Percentiles rank a stretch among this genome's conserved stretches.
These are phyloP conservation scores for Apotomis capreana DNA, from an alignment of 2,888 invertebrate species.

Conservation along the genomic window DNA sequence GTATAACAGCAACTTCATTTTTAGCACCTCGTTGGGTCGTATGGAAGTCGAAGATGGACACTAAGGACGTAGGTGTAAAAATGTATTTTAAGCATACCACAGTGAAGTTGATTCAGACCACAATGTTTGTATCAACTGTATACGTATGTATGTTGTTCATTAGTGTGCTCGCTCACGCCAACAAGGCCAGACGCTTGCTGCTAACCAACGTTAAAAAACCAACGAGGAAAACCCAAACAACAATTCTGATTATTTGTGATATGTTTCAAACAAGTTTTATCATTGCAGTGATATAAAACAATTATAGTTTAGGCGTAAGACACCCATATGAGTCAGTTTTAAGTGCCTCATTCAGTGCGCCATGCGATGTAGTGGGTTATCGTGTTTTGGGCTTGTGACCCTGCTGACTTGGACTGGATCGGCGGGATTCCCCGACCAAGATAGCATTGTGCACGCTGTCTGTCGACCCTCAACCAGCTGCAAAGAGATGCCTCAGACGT, in stretches of 20 bases:
- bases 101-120: not conserved
- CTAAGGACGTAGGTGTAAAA: too few species aligned
- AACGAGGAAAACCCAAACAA: conserved; percentile 16
- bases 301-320: not conserved
- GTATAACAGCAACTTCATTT: too few species aligned
- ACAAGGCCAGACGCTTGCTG: not conserved
- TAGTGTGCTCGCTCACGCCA: conserved; percentile 7
- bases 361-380: not conserved
- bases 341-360: not conserved
- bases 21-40: too few species aligned
- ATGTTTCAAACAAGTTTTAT: not conserved
- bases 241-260: not conserved
- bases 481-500: not conserved
- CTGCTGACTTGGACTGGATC: not conserved
- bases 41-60: too few species aligned
- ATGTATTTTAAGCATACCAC: not conserved
- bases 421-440: not conserved
- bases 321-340: not conserved
- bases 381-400: not conserved
- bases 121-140: not conserved
- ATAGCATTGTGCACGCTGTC: not conserved
- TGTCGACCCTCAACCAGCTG: not conserved
- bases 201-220: conserved; percentile 3
- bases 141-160: not conserved
- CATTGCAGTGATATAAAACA: not conserved